Evolutionary conservation across 2,113 vertebrate genomes (phyloP), one percentile per base, ranked within the genome.

Genomic region (Ariopsis seemanni): DNA sequence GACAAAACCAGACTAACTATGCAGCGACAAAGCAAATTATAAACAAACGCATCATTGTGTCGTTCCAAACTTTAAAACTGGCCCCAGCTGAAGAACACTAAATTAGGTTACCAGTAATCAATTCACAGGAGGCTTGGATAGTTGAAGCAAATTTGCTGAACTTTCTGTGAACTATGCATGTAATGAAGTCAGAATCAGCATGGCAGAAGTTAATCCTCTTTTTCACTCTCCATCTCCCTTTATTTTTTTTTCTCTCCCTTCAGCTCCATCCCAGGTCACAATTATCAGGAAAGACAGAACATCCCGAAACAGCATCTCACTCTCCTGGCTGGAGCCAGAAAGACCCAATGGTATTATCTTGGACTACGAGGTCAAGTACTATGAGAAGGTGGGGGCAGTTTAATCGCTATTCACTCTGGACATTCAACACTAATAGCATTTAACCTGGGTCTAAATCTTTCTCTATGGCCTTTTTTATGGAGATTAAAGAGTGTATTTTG

Each of bases 311-410:
- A 99, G 97, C 3, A 96, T 99, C 82, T 96, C 96, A 86, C 94
- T 99, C 79, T 98, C 97, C 81, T 99, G 98, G 98, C 96, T 97
- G 92, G 97, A 99, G 92, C 98, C 98, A 0, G 97, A 99, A 86
- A 96, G 98, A 89, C 98, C 98, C 55, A 99, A 99, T 69, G 98
- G 98, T 85, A 99, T 99, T 92, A 99, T 99, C 92, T 91, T 99
- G 90, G 98, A 99, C 96, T 99, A 99, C 20, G 98, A 99, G 94
- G 97, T 99, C 96, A 99, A 99, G 93, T 99, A 99, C 95, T 99
- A 99, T 27, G 98, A 99, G 95, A 99, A 99, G 98, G 98, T 99
- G 92, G 91, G 97, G 92, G 91, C 79, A 91, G 65, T 89, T 82
- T 89, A 87, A 84, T 83, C 82, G 82, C 17, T 55, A 65, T 48